These are phyloP conservation scores for Eucera pruinosa DNA, from an alignment of 2,888 invertebrate species.

Conservation along the genomic window DNA sequence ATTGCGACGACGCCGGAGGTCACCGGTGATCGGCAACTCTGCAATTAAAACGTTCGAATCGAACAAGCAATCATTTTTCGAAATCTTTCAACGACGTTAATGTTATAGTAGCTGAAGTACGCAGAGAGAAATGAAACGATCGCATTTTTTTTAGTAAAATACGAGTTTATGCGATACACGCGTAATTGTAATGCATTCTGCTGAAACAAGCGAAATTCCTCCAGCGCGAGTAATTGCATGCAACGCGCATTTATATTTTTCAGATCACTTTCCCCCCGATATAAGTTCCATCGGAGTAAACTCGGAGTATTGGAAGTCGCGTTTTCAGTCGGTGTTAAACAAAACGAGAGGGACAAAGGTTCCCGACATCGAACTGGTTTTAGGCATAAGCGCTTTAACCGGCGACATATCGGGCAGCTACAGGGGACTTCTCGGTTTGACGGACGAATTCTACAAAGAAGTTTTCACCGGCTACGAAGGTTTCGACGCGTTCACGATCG, in stretches of 20 bases:
- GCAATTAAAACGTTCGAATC: too few relatives aligned
- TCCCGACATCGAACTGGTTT: slow-evolving; percentile 92
- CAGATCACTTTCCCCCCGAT: slow-evolving; percentile 32
- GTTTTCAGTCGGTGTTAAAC: neutral
- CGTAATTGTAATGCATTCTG: too few relatives aligned
- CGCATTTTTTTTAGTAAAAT: too few relatives aligned
- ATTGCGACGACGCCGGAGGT: too few relatives aligned
- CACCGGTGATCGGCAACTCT: too few relatives aligned
- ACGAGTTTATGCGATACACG: too few relatives aligned
- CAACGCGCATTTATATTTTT: slow-evolving; percentile 20
- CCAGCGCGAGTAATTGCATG: too few relatives aligned
- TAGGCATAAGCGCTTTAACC: slow-evolving; percentile 91
- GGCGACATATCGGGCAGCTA: slow-evolving; percentile 90
- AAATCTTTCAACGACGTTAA: too few relatives aligned
- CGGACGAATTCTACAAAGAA: slow-evolving; percentile 86
- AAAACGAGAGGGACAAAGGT: slow-evolving; percentile 82
- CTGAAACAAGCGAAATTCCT: too few relatives aligned
- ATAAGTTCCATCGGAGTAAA: slow-evolving; percentile 47
- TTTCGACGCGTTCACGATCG: slow-evolving; percentile 88
- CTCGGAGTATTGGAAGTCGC: slow-evolving; percentile 7
- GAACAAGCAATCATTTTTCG: too few relatives aligned
- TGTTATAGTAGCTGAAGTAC: too few relatives aligned
- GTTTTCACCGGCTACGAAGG: slow-evolving; percentile 86
- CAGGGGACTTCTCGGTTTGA: slow-evolving; percentile 88
- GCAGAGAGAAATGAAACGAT: too few relatives aligned